A percentile compares a stretch with the other conserved stretches of the same genome.
Evolutionary conservation across 2,888 invertebrate species (phyloP).

Genomic region (Exephanes ischioxanthus): DNA sequence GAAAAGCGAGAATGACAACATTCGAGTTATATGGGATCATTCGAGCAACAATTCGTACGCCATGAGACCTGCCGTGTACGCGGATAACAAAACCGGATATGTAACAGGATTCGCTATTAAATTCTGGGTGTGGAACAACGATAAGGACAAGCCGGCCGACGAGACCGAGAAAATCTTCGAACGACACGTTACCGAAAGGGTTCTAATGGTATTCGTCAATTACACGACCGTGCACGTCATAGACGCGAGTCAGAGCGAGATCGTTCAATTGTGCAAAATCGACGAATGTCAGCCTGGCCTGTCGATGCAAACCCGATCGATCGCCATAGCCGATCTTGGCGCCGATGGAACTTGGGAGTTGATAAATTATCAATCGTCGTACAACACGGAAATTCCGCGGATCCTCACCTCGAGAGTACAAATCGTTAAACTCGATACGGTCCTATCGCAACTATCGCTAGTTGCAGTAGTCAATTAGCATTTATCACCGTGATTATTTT

Average conservation of each 20-base stretch:
- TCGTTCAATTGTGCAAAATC: conserved; percentile 89
- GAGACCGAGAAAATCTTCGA: conserved; percentile 65
- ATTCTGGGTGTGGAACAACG: conserved; percentile 92
- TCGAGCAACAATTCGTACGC: conserved; percentile 89
- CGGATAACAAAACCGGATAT: conserved; percentile 83
- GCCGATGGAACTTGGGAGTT: conserved; percentile 92
- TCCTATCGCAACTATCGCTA: conserved; percentile 64
- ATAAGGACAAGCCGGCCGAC: conserved; percentile 38
- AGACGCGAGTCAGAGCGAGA: conserved; percentile 92
- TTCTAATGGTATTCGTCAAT: conserved; percentile 92
- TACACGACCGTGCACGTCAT: conserved; percentile 90
- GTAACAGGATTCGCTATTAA: conserved; percentile 92
- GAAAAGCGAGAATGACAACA: conserved; percentile 86
- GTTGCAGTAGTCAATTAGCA: conserved; percentile 16
- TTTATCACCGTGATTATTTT: neutral
- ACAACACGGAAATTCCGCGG: conserved; percentile 71
- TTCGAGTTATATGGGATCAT: conserved; percentile 87
- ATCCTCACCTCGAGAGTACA: conserved; percentile 80
- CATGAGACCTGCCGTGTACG: conserved; percentile 90
- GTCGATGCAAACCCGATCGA: conserved; percentile 90
- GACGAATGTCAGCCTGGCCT: conserved; percentile 91
- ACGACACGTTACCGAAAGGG: conserved; percentile 88
- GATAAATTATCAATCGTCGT: conserved; percentile 88
- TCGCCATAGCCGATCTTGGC: conserved; percentile 90
- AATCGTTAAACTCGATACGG: conserved; percentile 79